Evolutionary conservation across 2,113 vertebrate species (phyloP).

Genomic region (Protobothrops flavoviridis): DNA sequence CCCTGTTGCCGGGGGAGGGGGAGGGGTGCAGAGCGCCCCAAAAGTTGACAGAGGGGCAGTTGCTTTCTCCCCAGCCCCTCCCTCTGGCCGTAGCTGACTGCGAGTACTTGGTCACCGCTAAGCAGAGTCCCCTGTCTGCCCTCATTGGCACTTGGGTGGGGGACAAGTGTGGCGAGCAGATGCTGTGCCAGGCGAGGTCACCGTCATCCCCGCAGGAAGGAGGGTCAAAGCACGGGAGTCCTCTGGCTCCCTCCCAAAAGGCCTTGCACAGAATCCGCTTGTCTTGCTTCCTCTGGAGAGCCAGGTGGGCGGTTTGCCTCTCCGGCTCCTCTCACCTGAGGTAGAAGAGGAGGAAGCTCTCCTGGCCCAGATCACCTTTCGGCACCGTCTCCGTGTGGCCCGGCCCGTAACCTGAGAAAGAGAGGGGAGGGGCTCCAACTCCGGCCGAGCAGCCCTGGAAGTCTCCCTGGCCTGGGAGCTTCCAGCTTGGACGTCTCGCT

Average conservation of each 20-base stretch:
- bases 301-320: neutral
- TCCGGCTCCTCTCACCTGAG: conserved; percentile 77
- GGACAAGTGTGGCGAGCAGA: neutral
- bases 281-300: no score
- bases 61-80: neutral
- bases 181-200: neutral
- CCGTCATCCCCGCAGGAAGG: neutral
- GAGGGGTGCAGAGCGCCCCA: neutral
- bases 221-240: neutral
- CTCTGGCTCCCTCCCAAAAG: neutral
- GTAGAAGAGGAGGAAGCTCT: conserved; percentile 85
- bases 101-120: neutral
- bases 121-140: neutral
- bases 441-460: neutral
- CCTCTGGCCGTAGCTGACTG: neutral
- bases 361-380: conserved; percentile 79
- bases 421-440: neutral
- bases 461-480: neutral
- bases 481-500: neutral
- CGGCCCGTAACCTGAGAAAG: conserved; percentile 75
- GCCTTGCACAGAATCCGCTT: neutral
- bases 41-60: neutral
- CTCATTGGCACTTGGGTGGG: neutral
- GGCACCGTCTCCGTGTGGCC: conserved; percentile 82
- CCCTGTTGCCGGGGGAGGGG: neutral